Evolutionary conservation across 2,797 vertebrate genomes (phyloP).

Genomic region (Sebastiscus albofasciatus): DNA sequence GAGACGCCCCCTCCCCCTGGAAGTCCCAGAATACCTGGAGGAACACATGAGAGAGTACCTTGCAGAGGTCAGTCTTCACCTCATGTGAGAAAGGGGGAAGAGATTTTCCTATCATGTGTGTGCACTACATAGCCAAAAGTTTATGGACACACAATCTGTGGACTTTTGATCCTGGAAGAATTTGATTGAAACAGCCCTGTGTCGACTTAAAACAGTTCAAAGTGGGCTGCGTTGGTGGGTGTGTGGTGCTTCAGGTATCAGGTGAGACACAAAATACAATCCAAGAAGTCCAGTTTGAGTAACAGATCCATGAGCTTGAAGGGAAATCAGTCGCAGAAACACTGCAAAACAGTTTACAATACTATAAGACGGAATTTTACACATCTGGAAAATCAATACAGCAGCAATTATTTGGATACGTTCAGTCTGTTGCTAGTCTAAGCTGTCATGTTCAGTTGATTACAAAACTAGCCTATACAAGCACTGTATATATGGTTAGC

Average conservation of each 20-base stretch:
- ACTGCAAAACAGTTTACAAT: background rate
- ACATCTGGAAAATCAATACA: background rate
- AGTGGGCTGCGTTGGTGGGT: background rate
- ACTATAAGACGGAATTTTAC: background rate
- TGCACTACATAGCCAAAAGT: background rate
- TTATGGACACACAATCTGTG: background rate
- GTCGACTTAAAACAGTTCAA: background rate
- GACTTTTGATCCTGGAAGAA: background rate
- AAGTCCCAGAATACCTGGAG: conserved; percentile 86
- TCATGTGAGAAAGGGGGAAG: background rate
- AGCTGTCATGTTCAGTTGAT: background rate
- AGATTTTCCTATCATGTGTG: background rate
- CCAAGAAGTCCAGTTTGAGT: background rate
- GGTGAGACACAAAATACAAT: background rate
- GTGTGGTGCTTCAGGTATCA: background rate
- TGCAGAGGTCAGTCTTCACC: conserved; percentile 78
- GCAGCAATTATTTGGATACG: background rate
- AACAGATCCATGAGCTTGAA: background rate
- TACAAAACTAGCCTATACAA: background rate
- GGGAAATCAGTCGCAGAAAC: background rate
- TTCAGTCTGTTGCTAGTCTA: background rate
- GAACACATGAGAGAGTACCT: conserved; percentile 88
- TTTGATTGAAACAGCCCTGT: background rate
- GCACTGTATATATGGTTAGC: background rate
- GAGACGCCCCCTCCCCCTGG: conserved; percentile 85